phyloP scores from a whole-genome alignment of 1,140 invertebrate genomes.

The Drosophila ohnishii region DNA sequence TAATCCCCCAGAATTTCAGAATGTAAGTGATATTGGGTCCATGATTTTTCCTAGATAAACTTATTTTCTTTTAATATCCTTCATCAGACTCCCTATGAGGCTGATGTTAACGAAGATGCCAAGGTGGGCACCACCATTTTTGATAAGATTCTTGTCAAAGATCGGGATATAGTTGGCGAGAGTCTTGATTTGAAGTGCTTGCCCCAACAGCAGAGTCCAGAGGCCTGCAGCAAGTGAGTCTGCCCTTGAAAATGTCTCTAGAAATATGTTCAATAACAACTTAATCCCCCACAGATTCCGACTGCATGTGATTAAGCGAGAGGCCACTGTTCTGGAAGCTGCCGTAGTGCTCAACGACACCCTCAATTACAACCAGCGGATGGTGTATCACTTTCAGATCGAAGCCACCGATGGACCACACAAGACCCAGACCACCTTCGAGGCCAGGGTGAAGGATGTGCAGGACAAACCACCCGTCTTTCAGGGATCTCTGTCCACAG shows the following conservation, averaged over 20 bases:
- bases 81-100: slow-evolving; percentile 89
- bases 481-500: slow-evolving; percentile 89
- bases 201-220: slow-evolving; percentile 71
- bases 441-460: slow-evolving; percentile 91
- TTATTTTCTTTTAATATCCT: background rate
- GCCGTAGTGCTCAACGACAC: slow-evolving; percentile 87
- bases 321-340: slow-evolving; percentile 86
- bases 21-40: slow-evolving; percentile 86
- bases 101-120: slow-evolving; percentile 90
- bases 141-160: slow-evolving; percentile 88
- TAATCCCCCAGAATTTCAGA: slow-evolving; percentile 91
- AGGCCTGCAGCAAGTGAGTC: slow-evolving; percentile 77
- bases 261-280: background rate
- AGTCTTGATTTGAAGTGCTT: slow-evolving; percentile 90
- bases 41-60: background rate
- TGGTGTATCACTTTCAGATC: slow-evolving; percentile 88
- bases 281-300: slow-evolving; percentile 85
- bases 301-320: slow-evolving; percentile 86
- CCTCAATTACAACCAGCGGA: slow-evolving; percentile 89
- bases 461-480: slow-evolving; percentile 93
- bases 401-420: slow-evolving; percentile 90
- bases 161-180: slow-evolving; percentile 92
- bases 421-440: slow-evolving; percentile 88
- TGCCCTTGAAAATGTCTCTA: background rate
- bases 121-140: slow-evolving; percentile 89